Percentiles rank a stretch among this genome's conserved stretches.
These are phyloP conservation scores for Cheiracanthium punctorium DNA, from an alignment of 2,888 invertebrate species.

Conservation along the genomic window DNA sequence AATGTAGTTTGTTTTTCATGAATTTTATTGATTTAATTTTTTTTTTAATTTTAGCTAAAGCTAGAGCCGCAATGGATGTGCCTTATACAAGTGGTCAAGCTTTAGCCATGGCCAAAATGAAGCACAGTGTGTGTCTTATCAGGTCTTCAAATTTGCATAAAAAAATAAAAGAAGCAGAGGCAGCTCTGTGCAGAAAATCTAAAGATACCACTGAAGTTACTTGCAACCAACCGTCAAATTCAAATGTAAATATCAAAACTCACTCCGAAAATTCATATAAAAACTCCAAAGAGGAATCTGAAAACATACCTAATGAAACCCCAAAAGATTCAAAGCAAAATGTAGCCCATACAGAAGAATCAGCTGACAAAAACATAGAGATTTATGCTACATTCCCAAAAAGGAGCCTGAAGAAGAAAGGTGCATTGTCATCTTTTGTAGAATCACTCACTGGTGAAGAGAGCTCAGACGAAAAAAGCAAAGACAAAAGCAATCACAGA, in stretches of 20 bases:
- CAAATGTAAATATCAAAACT: not conserved
- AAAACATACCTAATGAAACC: constrained; percentile 25
- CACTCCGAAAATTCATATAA: constrained; percentile 10
- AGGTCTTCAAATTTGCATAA: constrained; percentile 89
- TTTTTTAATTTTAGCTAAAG: constrained; percentile 79
- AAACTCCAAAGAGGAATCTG: constrained; percentile 22
- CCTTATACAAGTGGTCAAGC: constrained; percentile 94
- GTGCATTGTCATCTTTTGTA: constrained; percentile 75
- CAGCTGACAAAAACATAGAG: constrained; percentile 78
- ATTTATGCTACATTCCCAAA: constrained; percentile 94
- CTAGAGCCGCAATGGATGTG: constrained; percentile 93
- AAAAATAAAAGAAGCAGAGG: constrained; percentile 78
- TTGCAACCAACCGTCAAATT: constrained; percentile 80
- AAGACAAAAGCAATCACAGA: constrained; percentile 28
- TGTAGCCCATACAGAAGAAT: not conserved
- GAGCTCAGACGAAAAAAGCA: constrained; percentile 50
- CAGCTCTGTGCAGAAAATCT: constrained; percentile 62
- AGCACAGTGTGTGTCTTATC: constrained; percentile 95
- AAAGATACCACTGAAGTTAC: constrained; percentile 57
- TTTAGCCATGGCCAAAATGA: constrained; percentile 92
- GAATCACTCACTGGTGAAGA: constrained; percentile 61
- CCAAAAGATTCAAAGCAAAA: constrained; percentile 4
- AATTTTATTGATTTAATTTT: no score
- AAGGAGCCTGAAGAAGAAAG: constrained; percentile 79
- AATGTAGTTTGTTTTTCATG: no score